phyloP scores from a whole-genome alignment of 1,140 invertebrate species.

The Galendromus occidentalis region DNA sequence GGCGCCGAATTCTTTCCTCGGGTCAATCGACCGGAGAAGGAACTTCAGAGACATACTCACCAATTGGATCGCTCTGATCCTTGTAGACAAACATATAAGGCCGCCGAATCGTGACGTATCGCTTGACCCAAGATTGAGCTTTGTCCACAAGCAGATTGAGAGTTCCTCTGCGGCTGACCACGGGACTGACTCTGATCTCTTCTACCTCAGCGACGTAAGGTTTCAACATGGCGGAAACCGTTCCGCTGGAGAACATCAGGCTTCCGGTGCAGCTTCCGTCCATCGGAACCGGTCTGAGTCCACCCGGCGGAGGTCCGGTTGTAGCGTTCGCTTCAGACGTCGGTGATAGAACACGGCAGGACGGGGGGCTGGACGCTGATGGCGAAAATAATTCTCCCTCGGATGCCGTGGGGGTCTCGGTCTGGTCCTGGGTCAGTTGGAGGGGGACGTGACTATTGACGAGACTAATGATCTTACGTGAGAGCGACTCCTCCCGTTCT shows the following conservation, averaged over 20 bases:
- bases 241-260: constrained; percentile 33
- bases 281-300: constrained; percentile 25
- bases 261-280: constrained; percentile 21
- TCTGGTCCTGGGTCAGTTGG: constrained; percentile 20
- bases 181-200: constrained; percentile 88
- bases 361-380: constrained; percentile 16
- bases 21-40: neutral
- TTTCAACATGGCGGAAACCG: constrained; percentile 32
- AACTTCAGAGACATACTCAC: neutral
- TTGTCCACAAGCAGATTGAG: constrained; percentile 93
- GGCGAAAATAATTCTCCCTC: constrained; percentile 18
- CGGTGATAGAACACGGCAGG: constrained; percentile 18
- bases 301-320: constrained; percentile 22
- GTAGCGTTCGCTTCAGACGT: constrained; percentile 24
- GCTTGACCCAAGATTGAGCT: constrained; percentile 86
- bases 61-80: constrained; percentile 86
- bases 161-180: constrained; percentile 84
- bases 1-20: neutral
- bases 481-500: constrained; percentile 53
- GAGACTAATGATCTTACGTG: constrained; percentile 60
- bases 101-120: constrained; percentile 92
- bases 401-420: constrained; percentile 18
- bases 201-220: constrained; percentile 65
- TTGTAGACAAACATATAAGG: constrained; percentile 97
- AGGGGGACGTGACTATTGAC: constrained; percentile 47